phyloP scores from a whole-genome alignment of 2,888 invertebrate genomes.

The Prenolepis imparis region DNA sequence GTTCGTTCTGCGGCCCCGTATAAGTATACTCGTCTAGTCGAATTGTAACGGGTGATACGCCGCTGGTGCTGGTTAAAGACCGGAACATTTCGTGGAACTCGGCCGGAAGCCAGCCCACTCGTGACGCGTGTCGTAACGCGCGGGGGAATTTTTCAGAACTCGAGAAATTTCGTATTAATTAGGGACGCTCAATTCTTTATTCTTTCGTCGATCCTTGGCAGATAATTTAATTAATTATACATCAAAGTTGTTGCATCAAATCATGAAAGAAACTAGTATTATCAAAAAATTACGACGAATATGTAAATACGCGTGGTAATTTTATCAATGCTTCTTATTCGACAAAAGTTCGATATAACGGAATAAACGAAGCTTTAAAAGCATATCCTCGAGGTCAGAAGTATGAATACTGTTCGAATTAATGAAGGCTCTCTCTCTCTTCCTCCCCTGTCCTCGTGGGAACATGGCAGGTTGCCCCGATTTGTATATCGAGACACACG shows the following conservation, averaged over 20 bases:
- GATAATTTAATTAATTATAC: neutral
- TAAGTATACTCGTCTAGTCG: slow-evolving; percentile 75
- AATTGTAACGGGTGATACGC: slow-evolving; percentile 77
- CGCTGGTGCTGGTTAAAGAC: slow-evolving; percentile 70
- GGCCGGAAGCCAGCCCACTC: slow-evolving; percentile 62
- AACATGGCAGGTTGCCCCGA: slow-evolving; percentile 35
- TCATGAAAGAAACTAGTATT: neutral
- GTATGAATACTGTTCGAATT: slow-evolving; percentile 6
- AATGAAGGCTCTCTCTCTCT: slow-evolving; percentile 2
- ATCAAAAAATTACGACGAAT: neutral
- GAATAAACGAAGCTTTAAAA: neutral
- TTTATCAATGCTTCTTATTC: neutral
- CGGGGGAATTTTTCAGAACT: slow-evolving; percentile 16
- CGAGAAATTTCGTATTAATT: neutral
- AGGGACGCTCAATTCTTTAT: neutral
- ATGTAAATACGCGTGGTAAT: neutral
- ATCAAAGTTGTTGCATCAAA: neutral
- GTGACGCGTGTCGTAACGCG: slow-evolving; percentile 42
- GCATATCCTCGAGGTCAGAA: slow-evolving; percentile 1
- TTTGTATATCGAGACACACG: slow-evolving; percentile 68
- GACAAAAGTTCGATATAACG: neutral
- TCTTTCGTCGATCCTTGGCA: neutral
- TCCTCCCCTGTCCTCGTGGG: slow-evolving; percentile 4
- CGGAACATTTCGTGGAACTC: slow-evolving; percentile 72
- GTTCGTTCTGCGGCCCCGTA: slow-evolving; percentile 69